Base-by-base conservation (phyloP, 2,888 invertebrate species). In the Ophioninae sp. region DNA sequence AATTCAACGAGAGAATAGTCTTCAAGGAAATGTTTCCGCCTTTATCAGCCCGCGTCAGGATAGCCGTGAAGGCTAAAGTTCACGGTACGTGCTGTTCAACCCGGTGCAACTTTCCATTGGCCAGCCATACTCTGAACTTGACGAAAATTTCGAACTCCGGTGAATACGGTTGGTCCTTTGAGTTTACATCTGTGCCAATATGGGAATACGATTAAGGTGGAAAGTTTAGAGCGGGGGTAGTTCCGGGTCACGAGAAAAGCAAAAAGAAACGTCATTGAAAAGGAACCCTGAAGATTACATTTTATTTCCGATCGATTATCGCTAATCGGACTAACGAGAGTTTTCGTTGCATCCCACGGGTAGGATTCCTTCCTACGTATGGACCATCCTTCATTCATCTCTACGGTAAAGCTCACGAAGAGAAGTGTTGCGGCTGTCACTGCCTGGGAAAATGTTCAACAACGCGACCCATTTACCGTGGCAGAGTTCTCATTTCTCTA, bases 1-100 rank as follows among this genome's bases (percentile, higher is more conserved):
- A 93, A 21, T 98, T 97, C 95, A 96, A 96, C 89, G 96, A 98
- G 91, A 95, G 95, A 90, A 94, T 98, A 30, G 95, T 95, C 0
- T 96, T 98, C 89, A 95, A 95, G 1, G 97, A 97, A 93, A 95
- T 96, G 93, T 98, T 97, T 92, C 98, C 98, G 0, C 96, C 97
- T 0, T 93, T 97, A 68, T 96, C 96, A 85, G 96, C 97, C 87
- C 94, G 95, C 0, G 94, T 98, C 59, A 94, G 95, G 83, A 93
- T 98, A 2, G 95, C 96, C 70, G 91, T 96, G 70, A 92, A 91
- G 82, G 87, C 90, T 61, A 89, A 88, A 57, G 79, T 89, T 59
- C 85, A 88, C 67, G 86, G 87, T 37, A 86, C 87, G 87, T 92
- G 91, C 82, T 93, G 94, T 86, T 91, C 92, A 39, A 93, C 93